Base-by-base conservation (phyloP, 1,140 invertebrate genomes). In the Zaprionus kolodkinae region DNA sequence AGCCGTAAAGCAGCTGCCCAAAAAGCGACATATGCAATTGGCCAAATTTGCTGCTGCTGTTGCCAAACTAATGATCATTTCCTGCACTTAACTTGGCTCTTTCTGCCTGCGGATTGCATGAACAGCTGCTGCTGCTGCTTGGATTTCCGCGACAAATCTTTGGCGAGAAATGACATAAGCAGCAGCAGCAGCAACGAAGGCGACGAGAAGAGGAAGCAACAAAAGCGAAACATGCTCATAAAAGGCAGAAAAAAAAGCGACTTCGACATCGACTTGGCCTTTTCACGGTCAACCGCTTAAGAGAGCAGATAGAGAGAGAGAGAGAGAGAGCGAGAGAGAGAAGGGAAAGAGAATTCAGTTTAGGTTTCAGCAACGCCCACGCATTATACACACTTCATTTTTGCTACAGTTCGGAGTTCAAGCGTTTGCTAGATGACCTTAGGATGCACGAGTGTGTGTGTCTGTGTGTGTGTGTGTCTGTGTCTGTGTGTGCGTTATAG, bases 241-340 rank as follows among this genome's bases (percentile, higher is more conserved):
- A 84, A 86, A 77, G 83, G 83, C 61, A 76, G 73, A 66, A 30
- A 57, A 57, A 35, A 33, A 27, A 56, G n/a, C 50, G 54, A 72
- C 64, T 65, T 59, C 59, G 45, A 27, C 76, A 52, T 64, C 67
- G 61, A 52, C 35, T 61, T 72, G 73, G 77, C 48, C 72, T 71
- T 88, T 87, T 87, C 83, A 87, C 84, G 83, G 83, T 88, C 83
- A 87, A 87, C 78, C 36, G 78, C 67, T 80, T 45, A n/a, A 40
- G 40, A 45, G 40, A 45, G n/a, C n/a, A 10, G 33, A 35, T 0
- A 35, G 21, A 21, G 21, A 21, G 21, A 21, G 21, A 5, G 27
- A 21, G 6, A 30, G 27, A 30, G 40, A 59, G 64, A 81, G 40
- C 0, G 33, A 35, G 33, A 35, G 1, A 3, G 6, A 30, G 3